These are phyloP conservation scores for Paracanthobrama guichenoti DNA, from an alignment of 2,113 vertebrate species.

Conservation along the genomic window DNA sequence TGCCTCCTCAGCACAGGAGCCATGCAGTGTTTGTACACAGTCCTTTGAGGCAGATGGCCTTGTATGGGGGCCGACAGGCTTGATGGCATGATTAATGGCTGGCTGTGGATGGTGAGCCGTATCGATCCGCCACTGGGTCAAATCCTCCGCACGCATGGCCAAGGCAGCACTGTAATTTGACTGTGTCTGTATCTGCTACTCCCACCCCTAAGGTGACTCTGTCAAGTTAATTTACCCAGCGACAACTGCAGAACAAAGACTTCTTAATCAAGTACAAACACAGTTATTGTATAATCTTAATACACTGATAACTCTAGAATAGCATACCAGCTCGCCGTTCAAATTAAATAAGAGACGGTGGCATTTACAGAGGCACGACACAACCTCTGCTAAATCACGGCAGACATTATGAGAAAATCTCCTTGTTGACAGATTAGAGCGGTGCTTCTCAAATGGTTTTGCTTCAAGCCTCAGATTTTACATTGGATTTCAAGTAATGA, in stretches of 20 bases:
- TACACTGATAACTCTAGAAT: conserved; percentile 31
- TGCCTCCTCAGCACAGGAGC: conserved; percentile 55
- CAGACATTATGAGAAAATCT: conserved; percentile 57
- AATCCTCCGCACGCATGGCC: conserved; percentile 56
- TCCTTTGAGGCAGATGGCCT: conserved; percentile 61
- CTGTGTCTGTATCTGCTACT: conserved; percentile 60
- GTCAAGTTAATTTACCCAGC: conserved; percentile 38
- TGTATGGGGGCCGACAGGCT: conserved; percentile 53
- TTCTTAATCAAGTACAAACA: conserved; percentile 51
- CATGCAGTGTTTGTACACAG: conserved; percentile 61
- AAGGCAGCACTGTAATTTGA: conserved; percentile 60
- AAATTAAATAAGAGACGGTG: conserved; percentile 57
- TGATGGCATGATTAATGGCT: conserved; percentile 71
- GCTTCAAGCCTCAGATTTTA: neutral
- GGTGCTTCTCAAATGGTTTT: neutral
- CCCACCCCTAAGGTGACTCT: conserved; percentile 30
- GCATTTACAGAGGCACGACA: conserved; percentile 54
- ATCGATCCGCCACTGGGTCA: conserved; percentile 68
- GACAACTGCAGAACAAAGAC: conserved; percentile 37
- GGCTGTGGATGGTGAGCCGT: conserved; percentile 57
- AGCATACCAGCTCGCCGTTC: conserved; percentile 49
- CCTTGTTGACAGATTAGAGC: conserved; percentile 56
- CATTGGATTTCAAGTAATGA: neutral
- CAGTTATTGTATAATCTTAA: conserved; percentile 42
- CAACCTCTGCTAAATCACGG: conserved; percentile 40